Evolutionary conservation across 53 echinoderm and acorn worm species (phyloP), one percentile per base, ranked within the genome.

Genomic region (Hippasteria phrygiana): DNA sequence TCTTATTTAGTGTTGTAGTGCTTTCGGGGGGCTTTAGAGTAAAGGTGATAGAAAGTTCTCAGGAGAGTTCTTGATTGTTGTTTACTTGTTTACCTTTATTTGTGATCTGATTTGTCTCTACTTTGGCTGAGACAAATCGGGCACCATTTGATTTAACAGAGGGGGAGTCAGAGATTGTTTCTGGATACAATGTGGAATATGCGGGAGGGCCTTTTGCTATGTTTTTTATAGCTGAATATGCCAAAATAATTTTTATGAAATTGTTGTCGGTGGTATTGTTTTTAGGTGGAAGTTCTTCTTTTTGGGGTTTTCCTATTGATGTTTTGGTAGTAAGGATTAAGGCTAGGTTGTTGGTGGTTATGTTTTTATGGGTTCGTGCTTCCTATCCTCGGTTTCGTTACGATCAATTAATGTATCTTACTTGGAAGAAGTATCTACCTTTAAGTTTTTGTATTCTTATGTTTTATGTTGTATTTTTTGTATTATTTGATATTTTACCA

Each of bases 101-200:
- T 14, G 39, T 79, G 0, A 75, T 94, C 4, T 92, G 90, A n/a
- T 75, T 87, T 56, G 59, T 94, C 8, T 92, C 92, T 18, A 87
- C 94, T 26, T 70, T 94, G 2, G 94, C 94, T 5, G 94, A 94
- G 36, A 94, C 94, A 1, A 94, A 94, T 37, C 94, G 94, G 2
- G 90, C 94, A 0, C 94, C 94, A 17, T 94, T 94, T 65, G 94
- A 94, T 55, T 36, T 94, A 42, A 90, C 94, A 32, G 94, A 94
- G 47, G 94, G 92, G 13, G 94, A 94, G 55, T 94, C 94, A 9
- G 94, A 94, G 37, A 70, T 94, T 62, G 94, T 94, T 0, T 92
- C 94, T 4, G 94, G 94, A 0, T 94, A 92, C 26, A 92, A 94
- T 22, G 94, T 94, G 43, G 94, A 94, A 45, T 94, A 92, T 38